These are phyloP conservation scores for Parochlus steinenii DNA, from an alignment of 2,888 invertebrate species.

Conservation along the genomic window DNA sequence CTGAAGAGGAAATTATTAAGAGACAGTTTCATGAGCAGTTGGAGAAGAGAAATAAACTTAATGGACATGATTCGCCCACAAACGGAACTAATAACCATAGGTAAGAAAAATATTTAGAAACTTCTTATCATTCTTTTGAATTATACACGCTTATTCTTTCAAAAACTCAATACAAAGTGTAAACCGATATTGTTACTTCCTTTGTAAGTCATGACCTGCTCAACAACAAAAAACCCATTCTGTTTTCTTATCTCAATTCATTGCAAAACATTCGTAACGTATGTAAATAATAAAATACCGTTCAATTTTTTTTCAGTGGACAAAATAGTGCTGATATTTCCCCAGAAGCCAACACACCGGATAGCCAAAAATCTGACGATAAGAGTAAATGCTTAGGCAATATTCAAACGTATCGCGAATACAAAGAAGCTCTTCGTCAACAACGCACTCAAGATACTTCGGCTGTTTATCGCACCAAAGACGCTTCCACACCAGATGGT, in stretches of 20 bases:
- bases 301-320: slow-evolving; percentile 28
- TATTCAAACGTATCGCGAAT: slow-evolving; percentile 46
- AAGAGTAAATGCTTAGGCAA: slow-evolving; percentile 25
- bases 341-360: slow-evolving; percentile 13
- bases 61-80: no score
- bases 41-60: no score
- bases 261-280: no score
- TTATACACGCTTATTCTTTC: no score
- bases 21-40: slow-evolving; percentile 3
- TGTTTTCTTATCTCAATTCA: no score
- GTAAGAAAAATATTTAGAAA: slow-evolving; percentile 14
- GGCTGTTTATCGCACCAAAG: slow-evolving; percentile 44
- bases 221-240: no score
- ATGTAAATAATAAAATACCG: slow-evolving; percentile 20
- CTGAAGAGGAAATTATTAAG: slow-evolving; percentile 3
- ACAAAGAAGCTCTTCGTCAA: slow-evolving; percentile 76
- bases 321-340: slow-evolving; percentile 10
- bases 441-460: slow-evolving; percentile 62
- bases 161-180: no score
- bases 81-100: no score
- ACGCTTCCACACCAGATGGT: slow-evolving; percentile 19
- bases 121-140: no score
- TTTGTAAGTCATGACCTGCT: no score
- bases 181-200: no score
- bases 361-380: slow-evolving; percentile 15